Base-by-base conservation (phyloP, 2,888 invertebrate genomes). In the Eremobia ochroleuca region DNA sequence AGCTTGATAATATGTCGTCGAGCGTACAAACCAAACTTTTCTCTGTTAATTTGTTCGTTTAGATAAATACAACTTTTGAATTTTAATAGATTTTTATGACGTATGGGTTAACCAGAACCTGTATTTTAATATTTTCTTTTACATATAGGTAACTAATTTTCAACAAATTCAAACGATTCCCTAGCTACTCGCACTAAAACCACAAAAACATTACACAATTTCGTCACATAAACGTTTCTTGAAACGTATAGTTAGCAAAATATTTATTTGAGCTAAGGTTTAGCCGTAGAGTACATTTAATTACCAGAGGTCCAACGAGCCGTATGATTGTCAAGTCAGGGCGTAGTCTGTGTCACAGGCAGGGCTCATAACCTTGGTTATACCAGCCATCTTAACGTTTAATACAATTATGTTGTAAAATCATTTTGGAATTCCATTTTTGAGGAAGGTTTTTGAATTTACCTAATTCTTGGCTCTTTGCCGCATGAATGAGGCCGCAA, bases 271-370 rank as follows among this genome's bases (percentile, higher is more conserved):
- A 78, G 79, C 69, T 81, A 77, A 82, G 62, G 74, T 75, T 76
- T 81, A 71, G 55, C 52, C 73, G 79, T 86, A 81, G 76, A 76
- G 85, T 86, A 89, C 85, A 93, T 94, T 93, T 93, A 93, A 94
- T 94, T 93, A 94, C 88, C 87, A 81, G 74, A 88, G 87, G 88
- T 75, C 87, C 93, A 92, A 91, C 94, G 94, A 92, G 87, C 92
- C 94, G 89, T 91, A 89, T 92, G 91, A 94, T 94, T 94, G 94
- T 92, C 90, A 90, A 91, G 89, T 89, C 89, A 89, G 86, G 73
- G 85, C 71, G 84, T 85, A 87, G 59, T 61, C 89, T 87, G 78
- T 89, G 88, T 89, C 90, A 89, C 87, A 89, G 79, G 79, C 91
- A 89, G 82, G 49, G 79, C 75, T 86, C 82, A 88, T 88, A 88